Evolutionary conservation across 1,140 invertebrate genomes (phyloP).

Genomic region (Diabrotica virgifera): DNA sequence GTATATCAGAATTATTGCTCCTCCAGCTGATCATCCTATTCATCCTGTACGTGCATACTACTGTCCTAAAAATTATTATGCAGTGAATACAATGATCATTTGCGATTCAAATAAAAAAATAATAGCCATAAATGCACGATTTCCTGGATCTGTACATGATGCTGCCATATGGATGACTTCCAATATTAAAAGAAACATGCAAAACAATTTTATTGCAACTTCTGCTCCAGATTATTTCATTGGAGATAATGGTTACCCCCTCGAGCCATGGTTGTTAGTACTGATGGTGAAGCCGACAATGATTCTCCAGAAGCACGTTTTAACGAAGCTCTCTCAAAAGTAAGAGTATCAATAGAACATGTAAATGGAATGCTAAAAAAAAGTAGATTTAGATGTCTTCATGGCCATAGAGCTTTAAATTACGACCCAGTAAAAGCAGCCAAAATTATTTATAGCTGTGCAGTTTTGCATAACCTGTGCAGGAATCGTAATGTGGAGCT

Average conservation of each 20-base stretch:
- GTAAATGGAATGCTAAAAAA: conserved; percentile 15
- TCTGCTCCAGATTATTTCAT: conserved; percentile 6
- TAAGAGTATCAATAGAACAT: conserved; percentile 13
- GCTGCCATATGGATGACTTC: conserved; percentile 7
- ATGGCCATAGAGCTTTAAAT: conserved; percentile 9
- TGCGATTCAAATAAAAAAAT: neutral
- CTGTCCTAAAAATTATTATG: neutral
- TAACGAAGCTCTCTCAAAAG: neutral
- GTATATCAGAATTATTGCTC: neutral
- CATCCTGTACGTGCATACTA: neutral
- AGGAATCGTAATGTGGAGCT: too few relatives aligned
- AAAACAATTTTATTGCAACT: neutral
- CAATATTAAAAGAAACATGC: conserved; percentile 1
- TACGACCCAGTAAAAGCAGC: conserved; percentile 8
- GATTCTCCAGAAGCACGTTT: conserved; percentile 4
- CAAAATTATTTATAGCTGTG: conserved; percentile 9
- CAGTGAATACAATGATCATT: conserved; percentile 11
- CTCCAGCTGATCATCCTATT: neutral
- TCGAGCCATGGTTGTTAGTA: conserved; percentile 13
- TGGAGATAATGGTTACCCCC: conserved; percentile 15
- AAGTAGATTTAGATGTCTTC: conserved; percentile 12
- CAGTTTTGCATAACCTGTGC: too few relatives aligned
- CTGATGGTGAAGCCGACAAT: neutral
- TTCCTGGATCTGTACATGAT: conserved; percentile 14
- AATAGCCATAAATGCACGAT: conserved; percentile 1